Conservation (phyloP, 2,888 invertebrate species). For the Habroteleia sp. region DNA sequence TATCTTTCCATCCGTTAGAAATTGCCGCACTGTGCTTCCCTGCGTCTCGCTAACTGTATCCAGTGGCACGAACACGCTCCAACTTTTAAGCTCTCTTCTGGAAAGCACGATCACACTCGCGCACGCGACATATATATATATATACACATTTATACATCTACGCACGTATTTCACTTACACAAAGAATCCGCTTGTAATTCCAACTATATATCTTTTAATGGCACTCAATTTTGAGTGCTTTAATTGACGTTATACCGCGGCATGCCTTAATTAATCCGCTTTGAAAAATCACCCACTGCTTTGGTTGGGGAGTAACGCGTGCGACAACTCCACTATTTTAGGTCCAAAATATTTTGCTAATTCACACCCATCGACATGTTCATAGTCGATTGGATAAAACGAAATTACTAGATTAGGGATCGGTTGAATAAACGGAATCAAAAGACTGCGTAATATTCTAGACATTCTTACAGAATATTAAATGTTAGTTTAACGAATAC, state of each 20-base stretch:
- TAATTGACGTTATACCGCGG: conserved; percentile 76
- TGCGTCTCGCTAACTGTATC: conserved; percentile 66
- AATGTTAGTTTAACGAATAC: no score
- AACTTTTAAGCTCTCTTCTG: conserved; percentile 74
- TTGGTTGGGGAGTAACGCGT: conserved; percentile 19
- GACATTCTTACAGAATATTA: no score
- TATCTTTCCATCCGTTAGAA: conserved; percentile 78
- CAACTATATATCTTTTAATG: conserved; percentile 73
- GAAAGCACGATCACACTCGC: conserved; percentile 10
- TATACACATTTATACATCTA: conserved; percentile 5
- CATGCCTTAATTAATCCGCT: conserved; percentile 74
- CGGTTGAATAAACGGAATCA: no score
- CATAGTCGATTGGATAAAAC: no score
- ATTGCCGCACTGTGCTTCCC: conserved; percentile 69
- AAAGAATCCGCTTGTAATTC: conserved; percentile 70
- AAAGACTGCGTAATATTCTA: no score
- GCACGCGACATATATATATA: background rate
- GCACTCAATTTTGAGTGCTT: conserved; percentile 75
- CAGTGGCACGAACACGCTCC: conserved; percentile 70
- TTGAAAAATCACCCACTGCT: conserved; percentile 74
- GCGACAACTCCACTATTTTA: conserved; percentile 1
- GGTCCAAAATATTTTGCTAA: conserved; percentile 17
- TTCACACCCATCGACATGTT: background rate
- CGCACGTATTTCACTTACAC: conserved; percentile 23
- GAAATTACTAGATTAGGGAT: no score